These are phyloP conservation scores for Pelochelys cantorii DNA, from an alignment of 2,797 vertebrate species.

Conservation along the genomic window DNA sequence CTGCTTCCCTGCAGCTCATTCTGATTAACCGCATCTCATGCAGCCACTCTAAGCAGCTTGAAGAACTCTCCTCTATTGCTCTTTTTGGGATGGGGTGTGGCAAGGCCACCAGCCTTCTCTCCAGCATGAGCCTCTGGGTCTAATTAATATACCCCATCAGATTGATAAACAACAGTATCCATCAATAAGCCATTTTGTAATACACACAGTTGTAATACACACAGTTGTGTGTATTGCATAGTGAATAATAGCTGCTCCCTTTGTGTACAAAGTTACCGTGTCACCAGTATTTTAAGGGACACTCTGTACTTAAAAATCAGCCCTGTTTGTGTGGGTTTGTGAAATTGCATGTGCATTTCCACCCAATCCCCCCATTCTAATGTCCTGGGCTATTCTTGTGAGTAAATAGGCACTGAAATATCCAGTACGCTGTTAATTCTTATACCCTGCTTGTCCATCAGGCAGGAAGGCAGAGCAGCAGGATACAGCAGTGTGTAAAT, in stretches of 20 bases:
- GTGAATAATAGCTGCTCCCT: slow-evolving; percentile 4
- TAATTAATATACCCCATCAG: too few species aligned
- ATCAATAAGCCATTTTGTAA: slow-evolving; percentile 28
- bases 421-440: not conserved
- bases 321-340: not conserved
- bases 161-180: not conserved
- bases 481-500: not conserved
- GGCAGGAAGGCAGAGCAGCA: not conserved
- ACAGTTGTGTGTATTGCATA: slow-evolving; percentile 23
- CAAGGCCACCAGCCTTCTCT: not conserved
- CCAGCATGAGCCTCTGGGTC: not conserved
- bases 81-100: too few species aligned
- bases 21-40: too few species aligned
- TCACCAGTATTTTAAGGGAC: not conserved
- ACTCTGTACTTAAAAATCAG: not conserved
- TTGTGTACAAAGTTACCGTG: slow-evolving; percentile 30
- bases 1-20: too few species aligned
- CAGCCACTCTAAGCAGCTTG: too few species aligned
- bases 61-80: too few species aligned
- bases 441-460: fast-evolving
- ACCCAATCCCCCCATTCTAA: not conserved
- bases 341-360: not conserved
- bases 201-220: not conserved
- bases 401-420: not conserved
- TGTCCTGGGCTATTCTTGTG: not conserved